Evolutionary conservation across 2,797 vertebrate species (phyloP).

Genomic region (Potorous gilbertii): DNA sequence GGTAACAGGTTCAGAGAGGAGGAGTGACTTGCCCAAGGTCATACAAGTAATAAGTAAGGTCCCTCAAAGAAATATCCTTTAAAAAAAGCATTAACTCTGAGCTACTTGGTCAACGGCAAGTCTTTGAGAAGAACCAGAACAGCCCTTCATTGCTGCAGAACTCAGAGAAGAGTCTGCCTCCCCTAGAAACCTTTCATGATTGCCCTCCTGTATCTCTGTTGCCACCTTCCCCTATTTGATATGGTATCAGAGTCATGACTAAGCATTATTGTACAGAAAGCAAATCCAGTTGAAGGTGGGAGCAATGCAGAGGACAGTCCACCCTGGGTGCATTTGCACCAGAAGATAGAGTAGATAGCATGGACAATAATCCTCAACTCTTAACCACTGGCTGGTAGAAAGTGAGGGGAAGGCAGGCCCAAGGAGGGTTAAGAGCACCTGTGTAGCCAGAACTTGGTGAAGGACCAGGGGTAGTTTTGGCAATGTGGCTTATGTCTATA

Average conservation of each 20-base stretch:
- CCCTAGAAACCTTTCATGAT: constrained; percentile 10
- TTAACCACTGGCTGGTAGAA: neutral
- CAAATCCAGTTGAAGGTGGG: neutral
- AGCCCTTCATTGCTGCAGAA: neutral
- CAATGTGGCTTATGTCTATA: neutral
- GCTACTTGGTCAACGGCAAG: neutral
- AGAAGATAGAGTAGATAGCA: neutral
- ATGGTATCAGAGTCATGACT: neutral
- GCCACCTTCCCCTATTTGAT: neutral
- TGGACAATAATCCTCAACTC: neutral
- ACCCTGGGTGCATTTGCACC: neutral
- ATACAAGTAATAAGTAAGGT: neutral
- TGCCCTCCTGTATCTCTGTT: neutral
- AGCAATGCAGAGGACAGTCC: neutral
- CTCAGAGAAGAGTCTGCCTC: neutral
- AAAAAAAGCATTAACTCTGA: neutral
- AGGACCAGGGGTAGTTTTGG: neutral
- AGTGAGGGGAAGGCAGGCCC: neutral
- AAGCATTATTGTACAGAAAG: neutral
- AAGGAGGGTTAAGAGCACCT: neutral
- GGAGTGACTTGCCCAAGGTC: neutral
- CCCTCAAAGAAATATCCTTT: neutral
- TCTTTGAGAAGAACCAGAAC: neutral
- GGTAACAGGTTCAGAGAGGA: neutral
- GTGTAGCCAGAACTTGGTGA: neutral